Percentiles rank a stretch among this genome's conserved stretches.
These are phyloP conservation scores for Hedychridium roseum DNA, from an alignment of 2,888 invertebrate species.

Conservation along the genomic window DNA sequence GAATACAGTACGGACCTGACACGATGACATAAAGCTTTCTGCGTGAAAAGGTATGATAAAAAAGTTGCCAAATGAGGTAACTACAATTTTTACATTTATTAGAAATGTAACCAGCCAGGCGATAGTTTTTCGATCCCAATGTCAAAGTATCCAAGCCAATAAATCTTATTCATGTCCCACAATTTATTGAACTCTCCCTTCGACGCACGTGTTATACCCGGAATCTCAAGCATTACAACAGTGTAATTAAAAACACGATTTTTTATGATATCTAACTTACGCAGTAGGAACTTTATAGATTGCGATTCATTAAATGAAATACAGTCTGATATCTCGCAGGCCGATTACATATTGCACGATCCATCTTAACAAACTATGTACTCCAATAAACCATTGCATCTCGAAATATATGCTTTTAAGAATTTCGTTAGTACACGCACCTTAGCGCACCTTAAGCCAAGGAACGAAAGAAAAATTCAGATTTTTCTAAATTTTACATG, in stretches of 20 bases:
- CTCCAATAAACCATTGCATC: no score
- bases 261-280: constrained; percentile 24
- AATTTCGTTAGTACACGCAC: no score
- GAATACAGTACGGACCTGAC: constrained; percentile 32
- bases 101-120: constrained; percentile 31
- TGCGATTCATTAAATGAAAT: constrained; percentile 16
- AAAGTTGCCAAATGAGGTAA: constrained; percentile 25
- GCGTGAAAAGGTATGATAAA: constrained; percentile 31
- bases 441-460: no score
- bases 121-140: constrained; percentile 7
- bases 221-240: no score
- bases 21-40: constrained; percentile 25
- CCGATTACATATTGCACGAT: no score
- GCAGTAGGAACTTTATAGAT: constrained; percentile 40
- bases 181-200: no score
- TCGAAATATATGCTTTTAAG: no score
- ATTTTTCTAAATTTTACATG: no score
- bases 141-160: no score
- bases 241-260: constrained; percentile 18
- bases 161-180: constrained; percentile 1
- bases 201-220: no score
- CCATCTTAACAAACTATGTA: no score
- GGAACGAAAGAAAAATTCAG: no score
- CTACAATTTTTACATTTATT: constrained; percentile 10
- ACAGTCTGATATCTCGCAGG: constrained; percentile 18